phyloP scores from a whole-genome alignment of 2,888 invertebrate species.

The Amaurobius ferox region DNA sequence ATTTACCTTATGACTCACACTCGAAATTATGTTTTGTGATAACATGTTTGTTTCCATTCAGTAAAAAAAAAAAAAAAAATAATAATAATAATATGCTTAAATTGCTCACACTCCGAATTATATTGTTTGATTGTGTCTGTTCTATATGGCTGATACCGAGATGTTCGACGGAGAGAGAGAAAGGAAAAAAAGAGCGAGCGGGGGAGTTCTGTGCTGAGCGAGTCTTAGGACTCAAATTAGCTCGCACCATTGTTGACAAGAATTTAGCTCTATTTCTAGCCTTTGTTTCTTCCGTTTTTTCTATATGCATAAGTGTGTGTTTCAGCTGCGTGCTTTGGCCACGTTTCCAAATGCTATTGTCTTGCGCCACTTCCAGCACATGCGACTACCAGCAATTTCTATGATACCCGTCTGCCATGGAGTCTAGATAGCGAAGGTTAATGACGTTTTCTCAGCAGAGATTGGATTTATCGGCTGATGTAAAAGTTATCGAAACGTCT shows the following conservation, averaged over 20 bases:
- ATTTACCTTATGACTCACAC: no score
- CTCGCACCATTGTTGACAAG: conserved; percentile 59
- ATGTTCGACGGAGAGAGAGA: background rate
- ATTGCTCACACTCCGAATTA: no score
- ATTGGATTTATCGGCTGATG: no score
- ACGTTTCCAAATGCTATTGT: conserved; percentile 23
- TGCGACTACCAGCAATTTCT: background rate
- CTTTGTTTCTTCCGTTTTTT: conserved; percentile 20
- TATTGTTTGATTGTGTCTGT: no score
- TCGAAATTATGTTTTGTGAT: no score
- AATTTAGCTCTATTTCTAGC: conserved; percentile 59
- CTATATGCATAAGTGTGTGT: background rate
- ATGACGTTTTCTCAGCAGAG: no score
- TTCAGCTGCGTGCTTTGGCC: conserved; percentile 7
- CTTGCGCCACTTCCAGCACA: background rate
- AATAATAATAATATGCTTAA: no score
- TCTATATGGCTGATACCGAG: no score
- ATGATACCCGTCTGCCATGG: background rate
- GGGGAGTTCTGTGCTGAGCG: conserved; percentile 32
- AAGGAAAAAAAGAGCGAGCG: conserved; percentile 26
- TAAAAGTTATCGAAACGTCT: no score
- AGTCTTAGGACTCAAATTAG: conserved; percentile 43
- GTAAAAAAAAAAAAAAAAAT: no score
- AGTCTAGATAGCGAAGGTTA: no score
- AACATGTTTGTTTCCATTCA: no score